Base-by-base conservation (phyloP, 2,797 vertebrate species). In the Dendrocincla tyrannina region DNA sequence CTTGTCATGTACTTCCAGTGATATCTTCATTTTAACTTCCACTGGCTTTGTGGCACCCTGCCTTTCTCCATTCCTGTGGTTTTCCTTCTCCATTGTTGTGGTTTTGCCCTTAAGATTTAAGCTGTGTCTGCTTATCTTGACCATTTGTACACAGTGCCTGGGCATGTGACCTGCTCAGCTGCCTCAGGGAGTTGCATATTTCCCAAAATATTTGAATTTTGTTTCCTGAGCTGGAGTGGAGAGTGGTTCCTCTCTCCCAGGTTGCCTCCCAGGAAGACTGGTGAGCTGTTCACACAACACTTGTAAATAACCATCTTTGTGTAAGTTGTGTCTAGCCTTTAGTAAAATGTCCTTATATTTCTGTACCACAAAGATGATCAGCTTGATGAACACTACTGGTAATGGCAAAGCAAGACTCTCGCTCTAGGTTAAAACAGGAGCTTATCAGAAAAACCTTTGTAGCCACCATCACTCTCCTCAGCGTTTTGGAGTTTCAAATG, bases 61-160 rank as follows among this genome's bases (percentile, higher is more conserved):
- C 59, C 44, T 76, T 73, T 58, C 16, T 41, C 58, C 19, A 13
- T 86, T 94, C 73, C 73, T 58, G 28, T 86, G 66, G 58, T 50
- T 89, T 88, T 92, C n/a, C 53, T 83, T 72, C 37, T 49, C 52
- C 50, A 14, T 72, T 17, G 0, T 18, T 86, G 82, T 75, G 85
- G 67, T 35, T 95, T 88, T 95, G 88, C 49, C 91, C 94, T 91
- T 95, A 91, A 90, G 83, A 55, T 85, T 91, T 90, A 66, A 95
- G 85, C 76, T 90, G 72, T 83, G 42, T 86, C 82, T 95, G 73
- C 80, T 94, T 95, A 90, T 84, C 83, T 93, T 88, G 88, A 76
- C 76, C 63, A 19, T 46, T 89, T 27, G 49, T 83, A 85, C 42
- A n/a, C 52, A 64, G 41, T 47, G 62, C 30, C 33, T 68, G 58